Evolutionary conservation across 2,113 vertebrate species (phyloP).

Genomic region (Eupsittula cactorum): DNA sequence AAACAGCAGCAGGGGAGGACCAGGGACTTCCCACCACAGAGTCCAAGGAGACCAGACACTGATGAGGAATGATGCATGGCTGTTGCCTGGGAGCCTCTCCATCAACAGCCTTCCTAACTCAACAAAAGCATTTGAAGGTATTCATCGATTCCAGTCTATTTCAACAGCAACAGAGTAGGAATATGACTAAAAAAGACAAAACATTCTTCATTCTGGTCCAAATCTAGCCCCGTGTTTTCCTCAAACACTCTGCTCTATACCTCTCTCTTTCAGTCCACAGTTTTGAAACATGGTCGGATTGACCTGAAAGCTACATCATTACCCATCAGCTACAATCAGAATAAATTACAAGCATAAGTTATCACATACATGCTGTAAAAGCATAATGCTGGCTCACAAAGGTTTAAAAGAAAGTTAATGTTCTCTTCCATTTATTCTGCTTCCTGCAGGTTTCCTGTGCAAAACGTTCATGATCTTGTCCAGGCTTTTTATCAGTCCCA

Average conservation of each 20-base stretch:
- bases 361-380: background rate
- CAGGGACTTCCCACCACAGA: too few species aligned
- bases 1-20: too few species aligned
- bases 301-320: background rate
- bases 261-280: background rate
- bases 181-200: background rate
- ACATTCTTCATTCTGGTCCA: background rate
- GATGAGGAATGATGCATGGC: accelerated
- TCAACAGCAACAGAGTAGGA: background rate
- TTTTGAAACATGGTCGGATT: background rate
- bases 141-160: background rate
- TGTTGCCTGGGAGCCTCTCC: background rate
- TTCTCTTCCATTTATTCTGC: background rate
- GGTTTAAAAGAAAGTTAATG: background rate
- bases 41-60: background rate
- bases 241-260: background rate
- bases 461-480: background rate
- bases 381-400: background rate
- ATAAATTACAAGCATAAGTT: background rate
- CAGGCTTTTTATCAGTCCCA: background rate
- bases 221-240: background rate
- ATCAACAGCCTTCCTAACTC: background rate
- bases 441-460: background rate
- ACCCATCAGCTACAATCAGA: background rate
- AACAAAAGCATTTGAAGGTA: background rate